These are phyloP conservation scores for Holothuria scabra DNA, from an alignment of 53 echinoderm and acorn worm species.

Conservation along the genomic window DNA sequence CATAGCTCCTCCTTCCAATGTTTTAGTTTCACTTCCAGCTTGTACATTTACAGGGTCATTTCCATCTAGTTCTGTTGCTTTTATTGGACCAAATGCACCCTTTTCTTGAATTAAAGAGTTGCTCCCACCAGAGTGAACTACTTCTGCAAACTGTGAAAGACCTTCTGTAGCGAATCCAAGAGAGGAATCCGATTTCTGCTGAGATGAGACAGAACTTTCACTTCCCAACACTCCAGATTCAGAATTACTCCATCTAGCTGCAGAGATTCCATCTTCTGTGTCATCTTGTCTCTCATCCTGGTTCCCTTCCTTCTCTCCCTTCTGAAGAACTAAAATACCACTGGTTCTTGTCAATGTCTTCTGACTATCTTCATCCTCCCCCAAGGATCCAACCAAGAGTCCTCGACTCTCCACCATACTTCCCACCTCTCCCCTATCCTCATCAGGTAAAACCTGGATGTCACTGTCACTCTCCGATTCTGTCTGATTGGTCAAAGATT, in stretches of 20 bases:
- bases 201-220: constrained; percentile 25
- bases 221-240: constrained; percentile 5
- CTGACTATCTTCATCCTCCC: constrained; percentile 54
- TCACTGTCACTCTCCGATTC: constrained; percentile 65
- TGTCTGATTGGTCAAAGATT: not conserved
- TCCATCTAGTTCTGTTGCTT: too few species aligned
- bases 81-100: too few species aligned
- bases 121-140: too few species aligned
- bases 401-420: not conserved
- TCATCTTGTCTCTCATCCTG: too few species aligned
- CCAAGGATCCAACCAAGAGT: constrained; percentile 3
- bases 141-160: not conserved
- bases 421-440: constrained; percentile 29
- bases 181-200: constrained; percentile 19
- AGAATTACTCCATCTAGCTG: constrained; percentile 12
- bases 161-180: constrained; percentile 8
- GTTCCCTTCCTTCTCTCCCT: not conserved
- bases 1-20: too few species aligned
- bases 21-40: too few species aligned
- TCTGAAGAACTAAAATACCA: constrained; percentile 28
- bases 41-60: too few species aligned
- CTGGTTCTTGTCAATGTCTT: constrained; percentile 45
- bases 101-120: too few species aligned
- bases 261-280: not conserved
- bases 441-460: constrained; percentile 71